phyloP scores from a whole-genome alignment of 2,113 vertebrate genomes.

The Platysternon megacephalum region DNA sequence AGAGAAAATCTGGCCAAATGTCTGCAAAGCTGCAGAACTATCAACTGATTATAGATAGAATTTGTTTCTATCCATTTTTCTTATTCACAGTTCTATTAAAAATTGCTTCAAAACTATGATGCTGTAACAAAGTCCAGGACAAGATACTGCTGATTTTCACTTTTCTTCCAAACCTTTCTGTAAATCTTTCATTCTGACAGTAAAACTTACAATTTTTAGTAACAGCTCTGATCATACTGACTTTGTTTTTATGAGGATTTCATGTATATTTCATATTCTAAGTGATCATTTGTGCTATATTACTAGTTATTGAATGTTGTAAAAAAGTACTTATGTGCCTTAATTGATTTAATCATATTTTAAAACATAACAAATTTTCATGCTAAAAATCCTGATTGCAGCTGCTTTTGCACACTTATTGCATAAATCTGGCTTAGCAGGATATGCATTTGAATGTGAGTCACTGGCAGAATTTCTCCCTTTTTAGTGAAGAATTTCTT shows the following conservation, averaged over 20 bases:
- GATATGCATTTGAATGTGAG: neutral
- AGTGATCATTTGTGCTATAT: neutral
- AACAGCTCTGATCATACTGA: neutral
- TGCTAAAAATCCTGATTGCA: neutral
- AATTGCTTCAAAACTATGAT: neutral
- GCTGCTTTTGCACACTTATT: neutral
- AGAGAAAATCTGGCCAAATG: neutral
- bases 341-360: neutral
- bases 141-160: neutral
- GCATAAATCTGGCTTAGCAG: neutral
- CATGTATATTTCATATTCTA: neutral
- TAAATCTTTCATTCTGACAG: neutral
- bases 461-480: neutral
- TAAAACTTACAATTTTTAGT: neutral
- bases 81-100: neutral
- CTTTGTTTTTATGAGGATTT: neutral
- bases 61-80: neutral
- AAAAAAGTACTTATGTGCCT: neutral
- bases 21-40: neutral
- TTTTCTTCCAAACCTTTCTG: neutral
- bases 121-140: neutral
- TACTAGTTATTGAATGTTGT: neutral
- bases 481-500: neutral
- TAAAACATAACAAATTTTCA: neutral
- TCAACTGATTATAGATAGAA: neutral